Base-by-base conservation (phyloP, 2,888 invertebrate species). In the Mactromeris polynyma region DNA sequence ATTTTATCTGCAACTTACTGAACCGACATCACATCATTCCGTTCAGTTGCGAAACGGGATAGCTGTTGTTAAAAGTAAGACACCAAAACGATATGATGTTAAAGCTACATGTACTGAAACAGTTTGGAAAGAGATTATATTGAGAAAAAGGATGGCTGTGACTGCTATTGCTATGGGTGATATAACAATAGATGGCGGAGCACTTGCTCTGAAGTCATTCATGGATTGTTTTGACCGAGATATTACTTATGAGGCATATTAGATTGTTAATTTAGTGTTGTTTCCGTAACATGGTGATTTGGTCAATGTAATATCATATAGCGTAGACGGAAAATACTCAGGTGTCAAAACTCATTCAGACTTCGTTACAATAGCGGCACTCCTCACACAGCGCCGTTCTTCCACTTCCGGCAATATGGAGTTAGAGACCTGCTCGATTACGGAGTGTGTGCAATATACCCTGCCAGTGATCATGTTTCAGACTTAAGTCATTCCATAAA, bases 211-310 rank as follows among this genome's bases (percentile, higher is more conserved):
- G 36, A 90, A 91, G 46, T 83, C 91, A 14, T 93, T 95, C 36
- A 94, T 95, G 92, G 86, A 88, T 26, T 95, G 94, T 83, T 94
- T 95, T 88, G 95, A 95, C 64, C 54, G 80, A 81, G 87, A 87
- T 31, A 85, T 87, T 26, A 73, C 38, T 42, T 84, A 79, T 42
- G 42, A 58, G 2, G 21, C n/a, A 40, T 42, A 31, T 80, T 42
- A 26, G 31, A 46, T 46, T 17, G 46, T 46, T 46, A 2, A 17
- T 46, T 46, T 46, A 9, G 14, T 19, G 7, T 42, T 80, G 26
- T 6, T 46, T 46, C 4, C 33, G 38, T 40, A 33, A 7, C 2
- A 21, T 7, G 21, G 31, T 73, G 73, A 51, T n/a, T n/a, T n/a
- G n/a, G n/a, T n/a, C n/a, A n/a, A n/a, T n/a, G n/a, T n/a, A n/a